Percentiles rank a stretch among this genome's conserved stretches.
Evolutionary conservation across 1,140 invertebrate species (phyloP).

Genomic region (Neodiprion fabricii): DNA sequence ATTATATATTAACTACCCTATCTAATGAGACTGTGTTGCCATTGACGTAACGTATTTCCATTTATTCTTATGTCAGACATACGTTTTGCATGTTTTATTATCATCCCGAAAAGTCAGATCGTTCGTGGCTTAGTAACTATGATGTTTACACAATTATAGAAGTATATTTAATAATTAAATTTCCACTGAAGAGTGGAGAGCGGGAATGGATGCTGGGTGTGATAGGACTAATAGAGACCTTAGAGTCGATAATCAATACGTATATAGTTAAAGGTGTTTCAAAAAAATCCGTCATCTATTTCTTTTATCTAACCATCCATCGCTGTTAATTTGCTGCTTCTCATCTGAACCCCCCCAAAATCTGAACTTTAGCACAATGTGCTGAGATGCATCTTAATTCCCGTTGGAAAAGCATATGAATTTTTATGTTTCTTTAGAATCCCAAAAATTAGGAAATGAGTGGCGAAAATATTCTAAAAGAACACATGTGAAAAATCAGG

Average conservation of each 20-base stretch:
- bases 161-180: neutral
- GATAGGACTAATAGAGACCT: constrained; percentile 1
- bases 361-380: too few species aligned
- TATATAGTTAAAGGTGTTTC: too few species aligned
- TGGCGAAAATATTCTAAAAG: too few species aligned
- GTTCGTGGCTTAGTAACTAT: neutral
- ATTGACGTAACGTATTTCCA: constrained; percentile 7
- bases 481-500: too few species aligned
- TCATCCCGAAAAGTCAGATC: neutral
- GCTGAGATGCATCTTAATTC: too few species aligned
- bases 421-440: too few species aligned
- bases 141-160: constrained; percentile 5
- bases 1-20: neutral
- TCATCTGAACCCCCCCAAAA: too few species aligned
- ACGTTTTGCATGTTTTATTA: constrained; percentile 6
- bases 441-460: too few species aligned
- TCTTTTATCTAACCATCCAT: too few species aligned
- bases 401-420: too few species aligned
- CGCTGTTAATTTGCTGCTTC: too few species aligned
- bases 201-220: neutral
- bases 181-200: neutral
- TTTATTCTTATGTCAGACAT: neutral
- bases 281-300: too few species aligned
- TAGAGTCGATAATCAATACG: neutral
- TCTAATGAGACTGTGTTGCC: neutral